Percentiles rank a stretch among this genome's conserved stretches.
Conservation (phyloP, 2,797 vertebrate genomes). For the Hephaestus fuliginosus region DNA sequence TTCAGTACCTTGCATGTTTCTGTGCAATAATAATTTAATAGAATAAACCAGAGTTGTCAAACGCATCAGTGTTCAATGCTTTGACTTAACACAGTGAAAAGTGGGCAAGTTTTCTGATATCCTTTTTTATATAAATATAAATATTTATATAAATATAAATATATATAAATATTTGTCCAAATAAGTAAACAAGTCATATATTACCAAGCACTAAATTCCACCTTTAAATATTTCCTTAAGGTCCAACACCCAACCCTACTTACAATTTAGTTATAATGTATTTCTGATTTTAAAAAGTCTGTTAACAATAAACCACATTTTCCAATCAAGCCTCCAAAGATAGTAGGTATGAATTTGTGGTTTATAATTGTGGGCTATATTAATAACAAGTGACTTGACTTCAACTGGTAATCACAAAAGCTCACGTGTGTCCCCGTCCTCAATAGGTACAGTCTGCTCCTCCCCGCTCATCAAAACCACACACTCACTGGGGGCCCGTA, state of each 20-base stretch:
- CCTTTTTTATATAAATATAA: no score
- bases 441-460: slow-evolving; percentile 86
- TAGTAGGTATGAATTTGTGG: not conserved
- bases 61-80: not conserved
- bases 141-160: no score
- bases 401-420: slow-evolving; percentile 6
- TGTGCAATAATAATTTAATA: not conserved
- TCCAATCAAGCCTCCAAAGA: not conserved
- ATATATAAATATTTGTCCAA: not conserved
- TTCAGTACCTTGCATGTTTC: not conserved
- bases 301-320: not conserved
- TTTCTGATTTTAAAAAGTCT: not conserved
- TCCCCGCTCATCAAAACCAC: slow-evolving; percentile 97
- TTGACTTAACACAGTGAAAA: not conserved
- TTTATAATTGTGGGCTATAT: not conserved
- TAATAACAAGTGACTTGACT: slow-evolving; percentile 11
- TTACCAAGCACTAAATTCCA: not conserved
- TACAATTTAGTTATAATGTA: not conserved
- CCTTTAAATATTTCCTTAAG: not conserved
- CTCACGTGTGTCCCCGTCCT: slow-evolving; percentile 80
- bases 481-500: slow-evolving; percentile 89
- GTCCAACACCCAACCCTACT: not conserved
- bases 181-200: not conserved
- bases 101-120: not conserved
- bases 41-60: not conserved